Conservation (phyloP, 2,888 invertebrate species). For the Dasysyrphus albostriatus region DNA sequence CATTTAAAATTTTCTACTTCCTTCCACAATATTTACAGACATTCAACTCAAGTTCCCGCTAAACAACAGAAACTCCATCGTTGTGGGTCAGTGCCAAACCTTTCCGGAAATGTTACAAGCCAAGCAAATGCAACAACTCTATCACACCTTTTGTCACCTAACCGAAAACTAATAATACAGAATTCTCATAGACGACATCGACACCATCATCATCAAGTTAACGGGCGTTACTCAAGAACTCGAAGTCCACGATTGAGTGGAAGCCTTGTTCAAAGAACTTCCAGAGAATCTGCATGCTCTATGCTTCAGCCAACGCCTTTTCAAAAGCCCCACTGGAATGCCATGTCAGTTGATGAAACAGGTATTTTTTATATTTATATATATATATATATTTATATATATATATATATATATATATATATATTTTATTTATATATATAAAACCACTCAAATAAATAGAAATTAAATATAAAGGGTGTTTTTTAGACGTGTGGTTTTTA, state of each 20-base stretch:
- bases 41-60: constrained; percentile 82
- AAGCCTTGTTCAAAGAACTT: constrained; percentile 82
- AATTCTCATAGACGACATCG: constrained; percentile 79
- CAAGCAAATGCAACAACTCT: constrained; percentile 78
- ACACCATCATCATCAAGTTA: constrained; percentile 79
- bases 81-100: constrained; percentile 87
- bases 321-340: constrained; percentile 87
- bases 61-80: constrained; percentile 83
- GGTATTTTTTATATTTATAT: no score
- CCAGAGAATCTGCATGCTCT: constrained; percentile 81
- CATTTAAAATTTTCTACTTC: background rate
- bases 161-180: constrained; percentile 81
- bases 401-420: no score
- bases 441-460: no score
- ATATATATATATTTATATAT: no score
- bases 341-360: constrained; percentile 92
- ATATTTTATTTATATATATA: no score
- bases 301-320: constrained; percentile 87
- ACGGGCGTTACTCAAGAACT: constrained; percentile 79
- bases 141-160: constrained; percentile 81
- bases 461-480: no score
- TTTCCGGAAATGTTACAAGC: constrained; percentile 78
- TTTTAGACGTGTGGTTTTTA: no score
- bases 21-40: constrained; percentile 76
- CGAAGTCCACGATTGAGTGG: constrained; percentile 81